Evolutionary conservation across 2,797 vertebrate genomes (phyloP), one percentile per base, ranked within the genome.

Genomic region (Triplophysa bombifrons): DNA sequence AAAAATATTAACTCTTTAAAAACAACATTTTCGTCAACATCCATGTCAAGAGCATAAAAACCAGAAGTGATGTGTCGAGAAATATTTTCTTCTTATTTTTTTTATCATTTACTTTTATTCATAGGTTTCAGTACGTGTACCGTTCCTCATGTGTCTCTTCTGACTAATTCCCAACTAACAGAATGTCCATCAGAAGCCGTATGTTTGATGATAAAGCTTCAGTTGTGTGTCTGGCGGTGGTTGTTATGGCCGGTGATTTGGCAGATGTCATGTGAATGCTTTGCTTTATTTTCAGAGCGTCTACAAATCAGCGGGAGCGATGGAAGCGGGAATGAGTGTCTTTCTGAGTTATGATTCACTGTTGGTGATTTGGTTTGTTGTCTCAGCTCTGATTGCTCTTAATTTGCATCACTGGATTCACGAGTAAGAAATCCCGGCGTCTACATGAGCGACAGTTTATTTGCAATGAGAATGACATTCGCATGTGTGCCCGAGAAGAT

Each of bases 281-380:
- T 61, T 61, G 25, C 14, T 61, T 61, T 61, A 61, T 61, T 30
- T 61, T 25, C 25, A 8, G 13, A 61, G 13, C 60, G 17, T 16
- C 25, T 17, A 63, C 25, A 63, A 63, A 63, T 63, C 60, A 17
- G 14, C 6, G 0, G 60, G 13, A 6, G 2, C 14, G 14, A 25
- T 17, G 27, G 16, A 30, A 30, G 27, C 60, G 4, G 11, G 12
- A 51, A 51, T 38, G 30, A 25, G 9, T 44, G 58, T 65, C 17
- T n/a, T 41, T 17, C 56, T 50, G 30, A 61, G 6, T 72, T 78
- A 72, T 20, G 58, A 72, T 65, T 72, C 76, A 72, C 61, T 22
- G 38, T 20, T 22, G 38, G 46, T 53, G 56, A 71, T 71, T 71
- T 78, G 44, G 20, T 16, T 46, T 51, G 46, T 53, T 46, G 53